Evolutionary conservation across 1,140 invertebrate species (phyloP).

Genomic region (Pseudomyrmex dendroicus): DNA sequence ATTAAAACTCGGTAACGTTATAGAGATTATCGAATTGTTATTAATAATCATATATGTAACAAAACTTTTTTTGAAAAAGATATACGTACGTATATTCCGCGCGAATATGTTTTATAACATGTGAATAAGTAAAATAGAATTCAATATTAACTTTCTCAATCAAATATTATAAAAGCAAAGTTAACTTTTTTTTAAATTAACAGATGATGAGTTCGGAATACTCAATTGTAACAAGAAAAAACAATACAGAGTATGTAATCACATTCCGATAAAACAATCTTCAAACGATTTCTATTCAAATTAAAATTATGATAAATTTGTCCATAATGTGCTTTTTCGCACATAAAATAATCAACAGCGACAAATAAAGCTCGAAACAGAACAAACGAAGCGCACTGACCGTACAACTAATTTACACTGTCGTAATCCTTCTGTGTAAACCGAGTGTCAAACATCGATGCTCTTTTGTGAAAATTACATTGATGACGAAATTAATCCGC

Average conservation of each 20-base stretch:
- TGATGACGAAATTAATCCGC: slow-evolving; percentile 63
- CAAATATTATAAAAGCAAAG: not conserved
- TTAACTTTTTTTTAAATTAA: too few species aligned
- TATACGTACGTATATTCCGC: too few species aligned
- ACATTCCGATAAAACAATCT: not conserved
- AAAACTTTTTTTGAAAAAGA: too few species aligned
- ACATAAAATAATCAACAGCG: slow-evolving; percentile 47
- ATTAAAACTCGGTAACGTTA: slow-evolving; percentile 1
- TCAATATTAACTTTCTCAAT: not conserved
- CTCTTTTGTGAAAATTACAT: slow-evolving; percentile 58
- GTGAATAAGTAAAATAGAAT: not conserved
- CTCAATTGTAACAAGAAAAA: not conserved
- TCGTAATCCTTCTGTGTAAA: slow-evolving; percentile 56
- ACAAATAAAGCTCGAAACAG: slow-evolving; percentile 63
- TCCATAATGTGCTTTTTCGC: not conserved
- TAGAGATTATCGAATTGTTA: not conserved
- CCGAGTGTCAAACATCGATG: slow-evolving; percentile 60
- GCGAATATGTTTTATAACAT: too few species aligned
- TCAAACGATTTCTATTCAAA: not conserved
- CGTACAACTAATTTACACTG: slow-evolving; percentile 64
- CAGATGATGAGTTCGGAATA: too few species aligned
- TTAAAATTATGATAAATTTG: slow-evolving; percentile 12
- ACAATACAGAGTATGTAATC: not conserved
- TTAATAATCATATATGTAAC: not conserved
- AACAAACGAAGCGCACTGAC: slow-evolving; percentile 63